phyloP scores from a whole-genome alignment of 2,113 vertebrate genomes.

The Serinus canaria region DNA sequence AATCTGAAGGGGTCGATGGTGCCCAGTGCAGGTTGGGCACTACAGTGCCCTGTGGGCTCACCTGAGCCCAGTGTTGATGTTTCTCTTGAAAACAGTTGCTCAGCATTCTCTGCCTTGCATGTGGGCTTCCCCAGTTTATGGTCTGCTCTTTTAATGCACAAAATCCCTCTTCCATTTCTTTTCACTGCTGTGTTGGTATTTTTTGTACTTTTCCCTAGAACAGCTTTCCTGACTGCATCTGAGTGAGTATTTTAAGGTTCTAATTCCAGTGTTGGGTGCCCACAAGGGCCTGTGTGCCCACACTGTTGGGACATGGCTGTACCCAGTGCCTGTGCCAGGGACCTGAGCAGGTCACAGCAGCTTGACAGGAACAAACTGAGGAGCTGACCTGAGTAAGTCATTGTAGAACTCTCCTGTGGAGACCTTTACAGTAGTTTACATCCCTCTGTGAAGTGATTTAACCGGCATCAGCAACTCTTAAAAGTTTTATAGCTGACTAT shows the following conservation, averaged over 20 bases:
- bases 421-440: neutral
- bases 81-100: neutral
- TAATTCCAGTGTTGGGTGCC: neutral
- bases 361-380: neutral
- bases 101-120: neutral
- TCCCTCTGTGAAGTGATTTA: neutral
- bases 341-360: neutral
- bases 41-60: neutral
- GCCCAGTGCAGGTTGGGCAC: neutral
- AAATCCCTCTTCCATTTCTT: neutral
- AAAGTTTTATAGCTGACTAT: neutral
- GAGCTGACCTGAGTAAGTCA: neutral
- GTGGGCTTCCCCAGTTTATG: neutral
- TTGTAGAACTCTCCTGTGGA: neutral
- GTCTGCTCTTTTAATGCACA: neutral
- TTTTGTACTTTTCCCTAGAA: neutral
- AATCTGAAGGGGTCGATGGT: neutral
- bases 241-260: neutral
- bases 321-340: neutral
- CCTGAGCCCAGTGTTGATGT: neutral
- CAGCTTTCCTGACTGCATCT: neutral
- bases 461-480: neutral
- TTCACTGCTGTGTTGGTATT: neutral
- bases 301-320: accelerated
- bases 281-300: neutral